These are phyloP conservation scores for Suillia variegata DNA, from an alignment of 2,888 invertebrate species.

Conservation along the genomic window DNA sequence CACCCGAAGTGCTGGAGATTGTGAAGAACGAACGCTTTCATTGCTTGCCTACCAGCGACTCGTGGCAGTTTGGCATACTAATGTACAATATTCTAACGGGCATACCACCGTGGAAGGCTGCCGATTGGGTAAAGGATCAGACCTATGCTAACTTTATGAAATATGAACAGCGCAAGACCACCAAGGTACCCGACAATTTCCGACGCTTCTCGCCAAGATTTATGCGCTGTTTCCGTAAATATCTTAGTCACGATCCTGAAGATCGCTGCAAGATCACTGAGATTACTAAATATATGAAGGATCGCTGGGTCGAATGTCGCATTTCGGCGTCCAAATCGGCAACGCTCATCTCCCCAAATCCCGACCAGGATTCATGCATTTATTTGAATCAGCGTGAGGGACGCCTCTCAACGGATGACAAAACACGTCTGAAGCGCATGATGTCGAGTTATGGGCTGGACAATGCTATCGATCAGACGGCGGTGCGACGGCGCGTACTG, in stretches of 20 bases:
- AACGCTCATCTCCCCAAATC: conserved; percentile 55
- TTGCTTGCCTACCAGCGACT: conserved; percentile 71
- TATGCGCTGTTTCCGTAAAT: conserved; percentile 72
- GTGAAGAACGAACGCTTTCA: conserved; percentile 69
- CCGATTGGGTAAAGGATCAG: conserved; percentile 75
- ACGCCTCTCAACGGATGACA: conserved; percentile 64
- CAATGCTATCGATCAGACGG: conserved; percentile 68
- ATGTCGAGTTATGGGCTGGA: conserved; percentile 69
- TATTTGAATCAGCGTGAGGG: conserved; percentile 64
- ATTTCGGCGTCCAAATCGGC: conserved; percentile 64
- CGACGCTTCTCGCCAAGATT: conserved; percentile 71
- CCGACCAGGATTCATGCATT: conserved; percentile 64
- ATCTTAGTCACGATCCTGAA: conserved; percentile 72
- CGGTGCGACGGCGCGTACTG: conserved; percentile 68
- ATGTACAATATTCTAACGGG: conserved; percentile 67
- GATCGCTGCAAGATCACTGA: conserved; percentile 69
- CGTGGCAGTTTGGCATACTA: conserved; percentile 77
- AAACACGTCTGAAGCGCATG: conserved; percentile 64
- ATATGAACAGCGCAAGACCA: conserved; percentile 69
- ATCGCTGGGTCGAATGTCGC: conserved; percentile 66
- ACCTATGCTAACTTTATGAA: conserved; percentile 70
- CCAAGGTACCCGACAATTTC: conserved; percentile 67
- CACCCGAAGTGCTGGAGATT: conserved; percentile 68
- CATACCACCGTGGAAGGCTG: conserved; percentile 72
- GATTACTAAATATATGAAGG: conserved; percentile 67